These are phyloP conservation scores for Bombycilla garrulus DNA, from an alignment of 2,113 vertebrate genomes.

Conservation along the genomic window DNA sequence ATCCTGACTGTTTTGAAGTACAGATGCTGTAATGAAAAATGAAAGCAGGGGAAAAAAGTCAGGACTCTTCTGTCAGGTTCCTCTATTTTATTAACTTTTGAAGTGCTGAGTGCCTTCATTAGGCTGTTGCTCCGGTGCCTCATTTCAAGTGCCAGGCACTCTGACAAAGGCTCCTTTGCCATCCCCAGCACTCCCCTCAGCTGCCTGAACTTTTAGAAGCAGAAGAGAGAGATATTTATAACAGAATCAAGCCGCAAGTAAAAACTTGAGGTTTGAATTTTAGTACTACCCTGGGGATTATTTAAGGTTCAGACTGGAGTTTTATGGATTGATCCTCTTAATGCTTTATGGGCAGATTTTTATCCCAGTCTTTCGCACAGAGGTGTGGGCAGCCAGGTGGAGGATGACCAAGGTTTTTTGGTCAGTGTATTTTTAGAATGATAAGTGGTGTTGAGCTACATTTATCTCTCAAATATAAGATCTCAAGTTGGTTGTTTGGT, in stretches of 20 bases:
- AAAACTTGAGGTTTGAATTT: neutral
- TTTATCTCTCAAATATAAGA: constrained; percentile 3
- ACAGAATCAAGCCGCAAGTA: neutral
- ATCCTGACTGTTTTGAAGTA: neutral
- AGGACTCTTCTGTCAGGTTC: neutral
- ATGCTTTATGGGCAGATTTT: neutral
- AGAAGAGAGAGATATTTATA: neutral
- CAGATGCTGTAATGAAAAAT: neutral
- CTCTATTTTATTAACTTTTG: constrained; percentile 17
- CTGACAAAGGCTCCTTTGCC: neutral
- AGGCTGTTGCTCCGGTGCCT: neutral
- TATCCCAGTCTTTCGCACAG: neutral
- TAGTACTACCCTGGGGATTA: neutral
- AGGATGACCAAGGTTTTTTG: neutral
- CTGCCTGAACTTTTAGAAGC: neutral
- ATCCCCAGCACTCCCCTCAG: neutral
- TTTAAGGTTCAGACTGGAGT: neutral
- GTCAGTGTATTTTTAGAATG: neutral
- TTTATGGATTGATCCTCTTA: neutral
- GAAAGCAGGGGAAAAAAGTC: neutral
- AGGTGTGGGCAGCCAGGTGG: neutral
- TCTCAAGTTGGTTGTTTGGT: neutral
- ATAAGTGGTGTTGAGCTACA: accelerated
- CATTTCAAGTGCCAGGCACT: neutral
- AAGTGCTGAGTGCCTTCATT: neutral